These are phyloP conservation scores for Dissostichus mawsoni DNA, from an alignment of 2,113 vertebrate species.

Conservation along the genomic window DNA sequence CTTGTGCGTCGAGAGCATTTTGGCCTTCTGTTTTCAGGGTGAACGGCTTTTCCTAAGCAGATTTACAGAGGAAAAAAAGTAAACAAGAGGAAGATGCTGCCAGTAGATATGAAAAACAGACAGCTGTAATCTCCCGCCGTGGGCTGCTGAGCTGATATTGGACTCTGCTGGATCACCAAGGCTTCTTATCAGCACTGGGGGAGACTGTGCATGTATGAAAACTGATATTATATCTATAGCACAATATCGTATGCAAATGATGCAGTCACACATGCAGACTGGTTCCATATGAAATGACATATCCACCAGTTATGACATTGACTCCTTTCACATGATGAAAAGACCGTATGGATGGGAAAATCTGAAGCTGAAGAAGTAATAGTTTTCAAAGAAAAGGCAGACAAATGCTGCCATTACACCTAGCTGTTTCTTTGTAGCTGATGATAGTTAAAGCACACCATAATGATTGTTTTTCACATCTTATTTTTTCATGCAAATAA, in stretches of 20 bases:
- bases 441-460: slow-evolving; percentile 2
- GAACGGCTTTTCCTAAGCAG: slow-evolving; percentile 66
- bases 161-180: slow-evolving; percentile 57
- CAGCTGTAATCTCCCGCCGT: slow-evolving; percentile 74
- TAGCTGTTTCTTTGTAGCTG: background rate
- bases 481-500: slow-evolving; percentile 40
- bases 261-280: slow-evolving; percentile 22
- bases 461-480: slow-evolving; percentile 45
- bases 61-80: slow-evolving; percentile 55
- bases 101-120: slow-evolving; percentile 74
- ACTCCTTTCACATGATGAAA: background rate
- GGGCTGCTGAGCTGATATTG: slow-evolving; percentile 65
- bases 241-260: slow-evolving; percentile 33
- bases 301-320: background rate
- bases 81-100: slow-evolving; percentile 71
- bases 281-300: slow-evolving; percentile 11
- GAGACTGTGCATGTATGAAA: slow-evolving; percentile 20
- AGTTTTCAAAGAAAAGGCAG: slow-evolving; percentile 10
- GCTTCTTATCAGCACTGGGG: slow-evolving; percentile 66
- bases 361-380: background rate
- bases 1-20: slow-evolving; percentile 8
- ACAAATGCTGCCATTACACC: background rate
- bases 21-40: slow-evolving; percentile 53
- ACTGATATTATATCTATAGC: slow-evolving; percentile 14
- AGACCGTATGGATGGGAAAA: background rate